Percentiles rank a stretch among this genome's conserved stretches.
Evolutionary conservation across 1,140 invertebrate species (phyloP).

Genomic region (Drosophila carrolli): DNA sequence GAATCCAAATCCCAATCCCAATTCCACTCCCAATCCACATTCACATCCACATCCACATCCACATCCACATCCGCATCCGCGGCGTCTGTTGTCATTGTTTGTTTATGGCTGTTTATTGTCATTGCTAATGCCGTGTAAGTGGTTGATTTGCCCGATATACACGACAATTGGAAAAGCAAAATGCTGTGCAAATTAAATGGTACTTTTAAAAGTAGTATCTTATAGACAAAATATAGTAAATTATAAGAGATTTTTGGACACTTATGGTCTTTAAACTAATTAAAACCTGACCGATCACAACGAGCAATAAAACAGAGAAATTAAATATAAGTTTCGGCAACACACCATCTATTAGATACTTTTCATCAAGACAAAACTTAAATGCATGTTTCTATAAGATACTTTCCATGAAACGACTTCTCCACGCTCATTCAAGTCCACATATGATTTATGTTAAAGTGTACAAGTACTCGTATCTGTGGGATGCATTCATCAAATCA

Average conservation of each 20-base stretch:
- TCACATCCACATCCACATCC: neutral
- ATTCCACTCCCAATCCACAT: neutral
- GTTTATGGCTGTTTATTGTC: conserved; percentile 42
- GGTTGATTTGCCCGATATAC: conserved; percentile 28
- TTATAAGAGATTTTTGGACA: too few species aligned
- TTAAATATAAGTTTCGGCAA: neutral
- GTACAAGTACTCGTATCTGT: conserved; percentile 8
- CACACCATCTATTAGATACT: conserved; percentile 2
- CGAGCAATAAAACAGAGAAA: neutral
- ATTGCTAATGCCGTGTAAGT: conserved; percentile 60
- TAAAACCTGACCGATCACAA: too few species aligned
- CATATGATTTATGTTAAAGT: conserved; percentile 19
- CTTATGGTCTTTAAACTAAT: too few species aligned
- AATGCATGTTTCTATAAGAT: neutral
- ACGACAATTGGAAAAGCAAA: neutral
- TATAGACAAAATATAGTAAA: too few species aligned
- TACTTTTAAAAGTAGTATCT: neutral
- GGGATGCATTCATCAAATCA: conserved; percentile 38
- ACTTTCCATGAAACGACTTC: conserved; percentile 2
- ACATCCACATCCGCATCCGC: conserved; percentile 1
- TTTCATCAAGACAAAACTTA: too few species aligned
- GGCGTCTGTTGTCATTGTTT: conserved; percentile 50
- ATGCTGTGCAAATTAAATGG: neutral
- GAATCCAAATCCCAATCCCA: neutral
- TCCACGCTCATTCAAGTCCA: conserved; percentile 5